Percentiles rank a stretch among this genome's conserved stretches.
These are phyloP conservation scores for Rhyacophila evoluta DNA, from an alignment of 2,888 invertebrate genomes.

Conservation along the genomic window DNA sequence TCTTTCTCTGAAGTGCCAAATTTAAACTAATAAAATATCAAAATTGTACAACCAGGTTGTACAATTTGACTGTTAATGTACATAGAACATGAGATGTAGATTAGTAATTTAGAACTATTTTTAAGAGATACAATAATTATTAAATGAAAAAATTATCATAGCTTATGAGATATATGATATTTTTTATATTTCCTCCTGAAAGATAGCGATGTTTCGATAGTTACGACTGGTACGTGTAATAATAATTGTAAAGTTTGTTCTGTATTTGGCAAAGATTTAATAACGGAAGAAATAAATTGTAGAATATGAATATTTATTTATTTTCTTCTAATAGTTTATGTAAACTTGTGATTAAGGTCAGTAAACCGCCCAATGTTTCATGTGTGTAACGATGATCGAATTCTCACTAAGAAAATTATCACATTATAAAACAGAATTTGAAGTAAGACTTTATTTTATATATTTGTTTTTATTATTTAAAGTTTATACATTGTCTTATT, in stretches of 20 bases:
- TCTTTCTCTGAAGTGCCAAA: constrained; percentile 42
- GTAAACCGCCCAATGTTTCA: constrained; percentile 3
- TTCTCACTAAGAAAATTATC: too few relatives aligned
- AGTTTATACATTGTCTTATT: too few relatives aligned
- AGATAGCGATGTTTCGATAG: constrained; percentile 23
- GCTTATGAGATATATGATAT: constrained; percentile 41
- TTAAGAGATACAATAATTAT: constrained; percentile 28
- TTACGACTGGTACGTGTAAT: neutral
- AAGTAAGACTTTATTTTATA: too few relatives aligned
- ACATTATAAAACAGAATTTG: too few relatives aligned
- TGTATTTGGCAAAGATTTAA: constrained; percentile 27
- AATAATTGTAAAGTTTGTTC: neutral
- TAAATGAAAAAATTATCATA: constrained; percentile 47
- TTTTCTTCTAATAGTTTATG: neutral
- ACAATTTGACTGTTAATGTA: constrained; percentile 45
- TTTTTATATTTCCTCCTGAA: constrained; percentile 49
- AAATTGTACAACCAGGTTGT: constrained; percentile 32
- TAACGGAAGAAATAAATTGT: neutral
- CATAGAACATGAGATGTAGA: constrained; percentile 27
- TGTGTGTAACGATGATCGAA: neutral
- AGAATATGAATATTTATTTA: neutral
- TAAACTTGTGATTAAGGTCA: neutral
- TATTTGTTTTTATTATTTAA: too few relatives aligned
- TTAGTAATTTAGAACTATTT: constrained; percentile 16
- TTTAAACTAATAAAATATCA: constrained; percentile 39